Conservation (phyloP, 2,888 invertebrate species). For the Philereme transversata region DNA sequence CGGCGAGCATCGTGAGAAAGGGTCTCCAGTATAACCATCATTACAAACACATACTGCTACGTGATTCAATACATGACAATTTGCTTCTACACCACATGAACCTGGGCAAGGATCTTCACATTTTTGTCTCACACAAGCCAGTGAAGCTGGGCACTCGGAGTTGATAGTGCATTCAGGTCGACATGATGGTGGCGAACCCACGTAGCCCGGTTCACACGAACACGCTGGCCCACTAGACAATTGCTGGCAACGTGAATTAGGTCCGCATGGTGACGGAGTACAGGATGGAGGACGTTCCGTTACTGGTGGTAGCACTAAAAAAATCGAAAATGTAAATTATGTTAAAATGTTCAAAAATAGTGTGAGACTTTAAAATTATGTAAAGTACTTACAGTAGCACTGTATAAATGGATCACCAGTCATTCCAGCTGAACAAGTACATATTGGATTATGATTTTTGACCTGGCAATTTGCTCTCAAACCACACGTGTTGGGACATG, state of each 20-base stretch:
- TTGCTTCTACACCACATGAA: slow-evolving; percentile 91
- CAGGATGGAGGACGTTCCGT: slow-evolving; percentile 90
- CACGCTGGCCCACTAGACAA: slow-evolving; percentile 90
- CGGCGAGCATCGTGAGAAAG: slow-evolving; percentile 88
- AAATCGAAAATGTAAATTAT: neutral
- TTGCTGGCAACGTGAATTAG: slow-evolving; percentile 91
- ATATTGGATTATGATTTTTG: slow-evolving; percentile 94
- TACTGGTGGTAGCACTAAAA: slow-evolving; percentile 64
- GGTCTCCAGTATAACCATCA: slow-evolving; percentile 91
- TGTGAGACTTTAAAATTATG: neutral
- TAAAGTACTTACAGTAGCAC: slow-evolving; percentile 87
- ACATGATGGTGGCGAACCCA: slow-evolving; percentile 91
- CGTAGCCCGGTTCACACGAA: slow-evolving; percentile 90
- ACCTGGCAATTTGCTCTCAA: slow-evolving; percentile 92
- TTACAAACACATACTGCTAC: slow-evolving; percentile 92
- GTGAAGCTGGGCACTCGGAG: slow-evolving; percentile 90
- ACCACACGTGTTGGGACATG: slow-evolving; percentile 95
- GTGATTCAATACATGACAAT: slow-evolving; percentile 91
- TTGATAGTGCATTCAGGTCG: slow-evolving; percentile 92
- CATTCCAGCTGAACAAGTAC: slow-evolving; percentile 92
- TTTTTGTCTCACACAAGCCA: slow-evolving; percentile 90
- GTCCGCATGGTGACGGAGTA: slow-evolving; percentile 92
- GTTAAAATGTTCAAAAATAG: neutral
- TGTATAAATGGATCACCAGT: slow-evolving; percentile 94
- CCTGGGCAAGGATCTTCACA: slow-evolving; percentile 93